Evolutionary conservation across 2,113 vertebrate genomes (phyloP), one percentile per base, ranked within the genome.

Genomic region (Ophthalmolycus amberensis): DNA sequence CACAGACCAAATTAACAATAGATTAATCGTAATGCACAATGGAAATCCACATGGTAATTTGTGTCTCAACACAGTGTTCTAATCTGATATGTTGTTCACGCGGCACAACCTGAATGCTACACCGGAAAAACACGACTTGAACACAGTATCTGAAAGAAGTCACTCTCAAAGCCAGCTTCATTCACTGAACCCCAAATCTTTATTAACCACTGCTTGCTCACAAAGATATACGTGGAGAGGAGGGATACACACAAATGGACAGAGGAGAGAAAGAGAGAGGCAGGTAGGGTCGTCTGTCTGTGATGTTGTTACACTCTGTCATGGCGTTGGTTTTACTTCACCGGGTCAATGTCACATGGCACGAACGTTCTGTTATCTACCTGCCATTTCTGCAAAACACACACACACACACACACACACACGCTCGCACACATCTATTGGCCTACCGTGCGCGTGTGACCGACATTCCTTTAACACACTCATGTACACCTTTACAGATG

Each of bases 201-300:
- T 96, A 96, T 95, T 96, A 91, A 94, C 90, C 94, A 95, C 92
- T 94, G 92, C 92, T 95, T 95, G 94, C 93, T 95, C 93, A 94
- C 94, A 94, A 94, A 93, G 90, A 93, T 95, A 95, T 91, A 94
- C 63, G 90, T 94, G 92, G 91, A 90, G 85, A 91, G 91, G 85
- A 82, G 91, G 88, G 85, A 85, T 88, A 92, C 90, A 91, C 93
- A 94, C 91, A 92, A 83, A 94, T 93, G 90, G 89, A 90, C 85
- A 87, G 88, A 90, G 88, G 85, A 90, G 86, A 91, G 90, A 90
- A 74, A 88, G 87, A 88, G 83, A 80, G 86, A 90, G 87, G 85
- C 87, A 89, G 90, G 82, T 82, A 83, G 82, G 88, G 82, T 48
- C 63, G 83, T 89, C 69, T 80, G 83, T 90, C 80, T 88, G 88